Base-by-base conservation (phyloP, 2,888 invertebrate genomes). In the Zootermopsis nevadensis region DNA sequence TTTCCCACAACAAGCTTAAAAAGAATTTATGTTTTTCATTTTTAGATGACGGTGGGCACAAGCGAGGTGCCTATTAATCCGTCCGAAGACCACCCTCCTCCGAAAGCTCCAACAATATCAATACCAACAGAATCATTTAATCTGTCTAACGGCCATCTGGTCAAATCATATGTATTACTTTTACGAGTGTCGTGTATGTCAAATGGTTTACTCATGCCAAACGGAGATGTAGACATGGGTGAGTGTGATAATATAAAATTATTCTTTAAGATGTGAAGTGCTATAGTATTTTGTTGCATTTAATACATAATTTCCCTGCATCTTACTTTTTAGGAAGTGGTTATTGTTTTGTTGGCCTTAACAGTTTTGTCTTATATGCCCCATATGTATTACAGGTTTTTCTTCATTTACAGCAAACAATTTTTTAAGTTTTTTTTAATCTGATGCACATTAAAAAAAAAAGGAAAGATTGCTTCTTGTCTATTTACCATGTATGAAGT, bases 101-200 rank as follows among this genome's bases (percentile, higher is more conserved):
- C 93, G 2, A 93, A 93, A 91, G 93, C 94, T 84, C 93, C 96
- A 2, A 95, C 96, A 33, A 93, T 97, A 83, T 96, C 96, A 87
- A 95, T 98, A 88, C 95, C 97, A 69, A 95, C 95, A 86, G 96
- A 97, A 87, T 94, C 95, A 53, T 97, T 98, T 89, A 94, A 93
- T 87, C 92, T 94, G 60, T 93, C 93, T 24, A 95, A 95, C 86
- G 96, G 96, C 4, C 94, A 95, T 84, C 92, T 95, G 87, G 95
- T 95, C 60, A 95, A 95, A 89, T 96, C 96, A 1, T 96, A 95
- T 88, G 94, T 95, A 90, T 92, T 97, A 72, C 91, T 96, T 88
- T 91, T 97, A 85, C 91, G 94, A 87, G 96, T 96, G 10, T 93
- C 91, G 85, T 91, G 91, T 86, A 87, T 89, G 82, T 88, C 89